Percentiles rank a stretch among this genome's conserved stretches.
Evolutionary conservation across 2,797 vertebrate species (phyloP).

Genomic region (Crenichthys baileyi): DNA sequence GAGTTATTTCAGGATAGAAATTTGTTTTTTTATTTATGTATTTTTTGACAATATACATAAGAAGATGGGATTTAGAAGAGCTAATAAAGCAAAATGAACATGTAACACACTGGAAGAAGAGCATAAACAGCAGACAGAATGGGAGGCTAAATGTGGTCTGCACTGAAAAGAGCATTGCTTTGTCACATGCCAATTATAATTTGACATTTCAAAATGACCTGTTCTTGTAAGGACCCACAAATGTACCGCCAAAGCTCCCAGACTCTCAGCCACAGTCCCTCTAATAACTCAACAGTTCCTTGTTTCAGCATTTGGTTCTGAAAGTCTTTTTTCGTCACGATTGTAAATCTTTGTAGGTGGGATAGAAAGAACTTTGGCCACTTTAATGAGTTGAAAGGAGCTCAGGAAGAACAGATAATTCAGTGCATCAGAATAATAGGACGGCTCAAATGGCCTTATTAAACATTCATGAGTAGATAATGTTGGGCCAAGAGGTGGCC

Average conservation of each 20-base stretch:
- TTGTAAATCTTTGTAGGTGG: slow-evolving; percentile 26
- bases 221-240: slow-evolving; percentile 30
- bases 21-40: background rate
- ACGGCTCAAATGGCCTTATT: slow-evolving; percentile 74
- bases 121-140: background rate
- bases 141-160: background rate
- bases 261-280: slow-evolving; percentile 28
- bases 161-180: background rate
- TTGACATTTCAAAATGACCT: slow-evolving; percentile 49
- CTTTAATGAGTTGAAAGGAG: slow-evolving; percentile 68
- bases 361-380: slow-evolving; percentile 53
- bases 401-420: slow-evolving; percentile 68
- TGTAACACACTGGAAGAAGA: background rate
- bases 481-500: slow-evolving; percentile 51
- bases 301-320: slow-evolving; percentile 34
- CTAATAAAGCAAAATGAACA: background rate
- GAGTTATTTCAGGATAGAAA: background rate
- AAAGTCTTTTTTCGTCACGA: slow-evolving; percentile 35
- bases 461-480: slow-evolving; percentile 81
- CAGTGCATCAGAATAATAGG: slow-evolving; percentile 69
- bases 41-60: background rate
- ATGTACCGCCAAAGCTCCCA: slow-evolving; percentile 25
- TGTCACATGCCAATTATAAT: slow-evolving; percentile 12
- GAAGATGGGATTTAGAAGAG: background rate
- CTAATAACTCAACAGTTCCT: slow-evolving; percentile 29